These are phyloP conservation scores for Cataglyphis cursor DNA, from an alignment of 2,888 invertebrate genomes.

Conservation along the genomic window DNA sequence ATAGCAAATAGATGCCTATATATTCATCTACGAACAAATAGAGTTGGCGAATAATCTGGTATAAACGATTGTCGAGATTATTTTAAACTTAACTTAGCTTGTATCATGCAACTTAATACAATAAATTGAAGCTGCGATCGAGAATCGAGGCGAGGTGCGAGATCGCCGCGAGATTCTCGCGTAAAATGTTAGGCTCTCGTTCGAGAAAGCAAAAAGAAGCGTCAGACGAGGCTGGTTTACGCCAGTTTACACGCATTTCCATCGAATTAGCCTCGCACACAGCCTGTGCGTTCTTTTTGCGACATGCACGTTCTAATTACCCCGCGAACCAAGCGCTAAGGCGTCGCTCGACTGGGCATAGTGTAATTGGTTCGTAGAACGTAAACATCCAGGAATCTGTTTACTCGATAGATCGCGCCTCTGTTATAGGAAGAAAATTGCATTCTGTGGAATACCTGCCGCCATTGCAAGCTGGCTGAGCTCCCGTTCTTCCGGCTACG, in stretches of 20 bases:
- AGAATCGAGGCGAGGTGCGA: background rate
- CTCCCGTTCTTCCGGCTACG: constrained; percentile 40
- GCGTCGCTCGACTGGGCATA: constrained; percentile 65
- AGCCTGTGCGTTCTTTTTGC: constrained; percentile 61
- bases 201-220: constrained; percentile 54
- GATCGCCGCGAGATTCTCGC: constrained; percentile 36
- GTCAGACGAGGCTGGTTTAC: constrained; percentile 45
- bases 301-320: constrained; percentile 70
- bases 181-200: constrained; percentile 11
- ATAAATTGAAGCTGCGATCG: constrained; percentile 8
- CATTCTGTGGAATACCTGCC: constrained; percentile 28
- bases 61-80: background rate
- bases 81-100: background rate
- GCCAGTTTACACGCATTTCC: constrained; percentile 58
- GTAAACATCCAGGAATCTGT: constrained; percentile 63
- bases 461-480: constrained; percentile 8
- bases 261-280: constrained; percentile 60
- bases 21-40: background rate
- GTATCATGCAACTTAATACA: background rate
- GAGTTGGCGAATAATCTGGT: background rate
- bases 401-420: constrained; percentile 49
- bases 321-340: constrained; percentile 66
- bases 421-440: constrained; percentile 65
- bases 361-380: constrained; percentile 38
- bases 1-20: background rate